phyloP scores from a whole-genome alignment of 2,113 vertebrate genomes.

The human (Homo sapiens) region DNA sequence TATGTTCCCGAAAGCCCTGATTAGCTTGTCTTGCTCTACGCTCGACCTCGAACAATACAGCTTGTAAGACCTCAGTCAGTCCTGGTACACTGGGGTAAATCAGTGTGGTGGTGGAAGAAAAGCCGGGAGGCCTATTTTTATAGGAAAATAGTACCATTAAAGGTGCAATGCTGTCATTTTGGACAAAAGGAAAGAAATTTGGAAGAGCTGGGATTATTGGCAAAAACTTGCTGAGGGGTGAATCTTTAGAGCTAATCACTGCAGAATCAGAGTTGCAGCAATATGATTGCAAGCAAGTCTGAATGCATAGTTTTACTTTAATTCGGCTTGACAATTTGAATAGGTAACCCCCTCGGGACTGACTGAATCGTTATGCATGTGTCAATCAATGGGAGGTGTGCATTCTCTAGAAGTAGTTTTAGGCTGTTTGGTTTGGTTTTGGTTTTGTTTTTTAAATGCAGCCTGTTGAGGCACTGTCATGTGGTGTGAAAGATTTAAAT shows the following conservation, averaged over 20 bases:
- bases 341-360: constrained; percentile 72
- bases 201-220: constrained; percentile 43
- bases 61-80: constrained; percentile 20
- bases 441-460: constrained; percentile 53
- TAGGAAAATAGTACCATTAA: constrained; percentile 34
- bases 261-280: constrained; percentile 62
- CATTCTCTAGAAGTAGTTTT: constrained; percentile 94
- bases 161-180: constrained; percentile 6
- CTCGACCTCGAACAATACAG: constrained; percentile 55
- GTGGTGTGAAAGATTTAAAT: constrained; percentile 85
- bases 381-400: constrained; percentile 99
- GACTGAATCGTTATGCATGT: constrained; percentile 90
- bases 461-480: constrained; percentile 83
- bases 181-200: constrained; percentile 56
- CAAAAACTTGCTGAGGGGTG: background rate
- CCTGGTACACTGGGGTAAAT: constrained; percentile 34
- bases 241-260: constrained; percentile 6
- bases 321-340: constrained; percentile 64
- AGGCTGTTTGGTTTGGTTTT: constrained; percentile 78
- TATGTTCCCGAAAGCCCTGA: constrained; percentile 14
- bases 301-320: constrained; percentile 68
- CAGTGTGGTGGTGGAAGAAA: constrained; percentile 58
- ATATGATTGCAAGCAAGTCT: constrained; percentile 69
- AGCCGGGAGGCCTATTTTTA: constrained; percentile 57
- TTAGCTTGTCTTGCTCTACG: constrained; percentile 58